Percentiles rank a stretch among this genome's conserved stretches.
Evolutionary conservation across 2,797 vertebrate species (phyloP).

Genomic region (Danio albolineatus): DNA sequence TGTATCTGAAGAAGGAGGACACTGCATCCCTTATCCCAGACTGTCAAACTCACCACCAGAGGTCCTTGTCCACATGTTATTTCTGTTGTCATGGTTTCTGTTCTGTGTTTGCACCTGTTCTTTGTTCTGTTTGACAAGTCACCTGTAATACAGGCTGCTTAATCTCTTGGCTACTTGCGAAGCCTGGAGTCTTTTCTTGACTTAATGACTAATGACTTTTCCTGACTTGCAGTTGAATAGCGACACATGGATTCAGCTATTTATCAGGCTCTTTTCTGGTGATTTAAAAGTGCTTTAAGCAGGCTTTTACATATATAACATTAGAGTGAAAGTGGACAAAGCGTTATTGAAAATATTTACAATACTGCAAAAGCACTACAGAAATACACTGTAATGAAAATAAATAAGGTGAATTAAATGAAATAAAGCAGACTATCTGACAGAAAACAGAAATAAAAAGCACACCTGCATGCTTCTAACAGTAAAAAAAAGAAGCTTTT

Average conservation of each 20-base stretch:
- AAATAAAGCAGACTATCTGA: too few species aligned
- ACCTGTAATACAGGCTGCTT: conserved; percentile 6
- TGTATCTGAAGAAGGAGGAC: background rate
- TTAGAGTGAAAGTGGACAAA: background rate
- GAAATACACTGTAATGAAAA: background rate
- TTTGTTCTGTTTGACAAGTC: conserved; percentile 26
- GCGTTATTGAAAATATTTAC: background rate
- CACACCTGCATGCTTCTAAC: background rate
- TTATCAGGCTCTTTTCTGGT: background rate
- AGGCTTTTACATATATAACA: background rate
- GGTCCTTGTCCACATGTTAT: conserved; percentile 11
- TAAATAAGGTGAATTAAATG: too few species aligned
- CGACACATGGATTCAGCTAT: background rate
- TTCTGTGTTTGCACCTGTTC: conserved; percentile 32
- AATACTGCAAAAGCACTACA: conserved; percentile 3
- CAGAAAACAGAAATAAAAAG: background rate
- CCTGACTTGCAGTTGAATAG: background rate
- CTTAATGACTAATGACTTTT: conserved; percentile 34
- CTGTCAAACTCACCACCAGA: background rate
- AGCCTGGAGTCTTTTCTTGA: conserved; percentile 11
- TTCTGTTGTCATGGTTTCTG: conserved; percentile 34
- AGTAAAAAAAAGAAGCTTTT: background rate
- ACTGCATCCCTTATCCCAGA: background rate
- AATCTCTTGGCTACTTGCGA: conserved; percentile 11
- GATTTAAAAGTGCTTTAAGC: background rate